phyloP scores from a whole-genome alignment of 2,113 vertebrate species.

The Cyanoliseus patagonus region DNA sequence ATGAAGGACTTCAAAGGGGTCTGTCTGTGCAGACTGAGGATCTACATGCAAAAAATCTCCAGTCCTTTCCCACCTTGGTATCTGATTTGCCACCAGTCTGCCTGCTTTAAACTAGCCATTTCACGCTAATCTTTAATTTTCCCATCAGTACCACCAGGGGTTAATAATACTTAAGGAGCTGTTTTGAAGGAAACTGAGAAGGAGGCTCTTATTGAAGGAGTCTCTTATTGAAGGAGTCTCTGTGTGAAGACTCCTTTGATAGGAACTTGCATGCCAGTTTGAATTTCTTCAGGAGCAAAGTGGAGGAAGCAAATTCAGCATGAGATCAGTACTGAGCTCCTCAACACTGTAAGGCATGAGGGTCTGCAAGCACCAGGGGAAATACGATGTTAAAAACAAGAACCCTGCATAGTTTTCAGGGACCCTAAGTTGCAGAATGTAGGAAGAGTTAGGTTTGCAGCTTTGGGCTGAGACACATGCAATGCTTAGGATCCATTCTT shows the following conservation, averaged over 20 bases:
- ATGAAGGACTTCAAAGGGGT: conserved; percentile 11
- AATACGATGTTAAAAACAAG: not conserved
- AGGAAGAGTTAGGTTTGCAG: not conserved
- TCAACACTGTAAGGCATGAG: not conserved
- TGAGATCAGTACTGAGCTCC: not conserved
- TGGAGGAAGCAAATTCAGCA: not conserved
- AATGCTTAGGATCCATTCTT: not conserved
- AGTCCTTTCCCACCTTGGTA: not conserved
- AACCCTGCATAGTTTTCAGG: not conserved
- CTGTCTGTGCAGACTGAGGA: not conserved
- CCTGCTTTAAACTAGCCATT: not conserved
- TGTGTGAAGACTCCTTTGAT: not conserved
- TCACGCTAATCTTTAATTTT: not conserved
- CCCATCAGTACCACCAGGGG: not conserved
- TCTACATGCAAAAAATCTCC: not conserved
- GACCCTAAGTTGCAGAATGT: not conserved
- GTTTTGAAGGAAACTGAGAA: conserved; percentile 30
- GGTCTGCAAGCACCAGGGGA: not conserved
- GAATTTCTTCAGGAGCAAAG: not conserved
- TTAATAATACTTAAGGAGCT: conserved; percentile 20
- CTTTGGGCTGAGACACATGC: not conserved
- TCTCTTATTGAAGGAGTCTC: not conserved
- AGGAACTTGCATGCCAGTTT: not conserved
- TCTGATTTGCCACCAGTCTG: not conserved
- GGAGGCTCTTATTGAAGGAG: not conserved